Evolutionary conservation across 2,888 invertebrate species (phyloP), one percentile per base, ranked within the genome.

Genomic region (Cetonia aurata): DNA sequence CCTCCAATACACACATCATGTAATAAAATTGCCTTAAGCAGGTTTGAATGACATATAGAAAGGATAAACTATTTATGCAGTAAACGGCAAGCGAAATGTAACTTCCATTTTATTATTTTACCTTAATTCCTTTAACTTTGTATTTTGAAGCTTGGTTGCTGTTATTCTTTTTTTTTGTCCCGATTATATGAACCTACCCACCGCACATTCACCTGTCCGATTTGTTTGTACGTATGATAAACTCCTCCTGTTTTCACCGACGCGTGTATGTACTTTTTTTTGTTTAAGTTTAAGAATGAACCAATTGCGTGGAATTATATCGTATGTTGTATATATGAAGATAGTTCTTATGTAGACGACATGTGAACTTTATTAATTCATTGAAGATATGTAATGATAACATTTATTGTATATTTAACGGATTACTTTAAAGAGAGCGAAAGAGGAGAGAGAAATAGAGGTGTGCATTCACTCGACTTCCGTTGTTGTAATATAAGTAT

Each of bases 1-100:
- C 75, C 48, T 74, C 75, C 25, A 77, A 76, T 72, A 74, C 76
- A 69, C 76, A 77, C 59, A 73, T 75, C 56, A 75, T 75, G 75
- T 77, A 77, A 73, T 37, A 6, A 37, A 37, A 37, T 71, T 71
- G 65, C 37, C 55, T 70, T 71, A 65, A 65, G 8, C 37, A 19
- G 50, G 15, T 42, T 44, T 19, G 57, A 9, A 48, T 9, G 17
- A 55, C 8, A 55, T 55, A 4, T 37, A 55, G 17, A 55, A 10
- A 17, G 12, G n/a, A 33, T n/a, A 55, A 25, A 25, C 1, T 4
- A 4, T 4, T 1, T 10, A 37, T 8, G 37, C 37, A 37, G 37
- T 37, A 37, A 37, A 37, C 37, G 37, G 37, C 37, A 37, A 37
- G 8, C 37, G 37, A 37, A 37, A 37, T 37, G 10, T 37, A 37